Percentiles rank a stretch among this genome's conserved stretches.
These are phyloP conservation scores for Oreochromis grahami DNA, from an alignment of 2,797 vertebrate species.

Conservation along the genomic window DNA sequence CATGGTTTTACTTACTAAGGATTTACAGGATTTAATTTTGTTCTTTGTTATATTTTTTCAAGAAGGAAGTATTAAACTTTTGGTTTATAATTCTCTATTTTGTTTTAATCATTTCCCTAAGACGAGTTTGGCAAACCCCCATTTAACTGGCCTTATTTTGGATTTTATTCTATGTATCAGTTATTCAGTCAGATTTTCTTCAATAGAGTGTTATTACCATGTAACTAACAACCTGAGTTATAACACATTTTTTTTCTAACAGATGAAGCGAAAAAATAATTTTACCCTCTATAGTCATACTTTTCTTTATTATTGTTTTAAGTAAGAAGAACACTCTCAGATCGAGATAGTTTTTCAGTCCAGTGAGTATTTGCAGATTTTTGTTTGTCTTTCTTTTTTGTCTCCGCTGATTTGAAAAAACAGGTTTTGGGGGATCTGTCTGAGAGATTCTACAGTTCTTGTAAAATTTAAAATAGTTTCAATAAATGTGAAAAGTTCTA, in stretches of 20 bases:
- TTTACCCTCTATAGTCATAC: background rate
- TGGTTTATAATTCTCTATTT: background rate
- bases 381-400: background rate
- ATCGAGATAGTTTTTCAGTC: rapidly evolving
- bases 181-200: background rate
- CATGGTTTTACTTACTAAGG: background rate
- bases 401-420: background rate
- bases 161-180: background rate
- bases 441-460: background rate
- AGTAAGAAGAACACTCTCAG: background rate
- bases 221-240: too few species aligned
- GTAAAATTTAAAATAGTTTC: background rate
- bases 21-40: background rate
- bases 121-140: background rate
- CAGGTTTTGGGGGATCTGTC: background rate
- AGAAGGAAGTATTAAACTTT: background rate
- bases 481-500: background rate
- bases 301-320: background rate
- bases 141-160: background rate
- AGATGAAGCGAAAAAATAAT: background rate
- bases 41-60: background rate
- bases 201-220: background rate
- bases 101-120: background rate
- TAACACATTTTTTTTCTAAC: background rate
- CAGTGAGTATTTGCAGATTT: background rate